Percentiles rank a stretch among this genome's conserved stretches.
Conservation (phyloP, 1,140 invertebrate genomes). For the Orius insidiosus region DNA sequence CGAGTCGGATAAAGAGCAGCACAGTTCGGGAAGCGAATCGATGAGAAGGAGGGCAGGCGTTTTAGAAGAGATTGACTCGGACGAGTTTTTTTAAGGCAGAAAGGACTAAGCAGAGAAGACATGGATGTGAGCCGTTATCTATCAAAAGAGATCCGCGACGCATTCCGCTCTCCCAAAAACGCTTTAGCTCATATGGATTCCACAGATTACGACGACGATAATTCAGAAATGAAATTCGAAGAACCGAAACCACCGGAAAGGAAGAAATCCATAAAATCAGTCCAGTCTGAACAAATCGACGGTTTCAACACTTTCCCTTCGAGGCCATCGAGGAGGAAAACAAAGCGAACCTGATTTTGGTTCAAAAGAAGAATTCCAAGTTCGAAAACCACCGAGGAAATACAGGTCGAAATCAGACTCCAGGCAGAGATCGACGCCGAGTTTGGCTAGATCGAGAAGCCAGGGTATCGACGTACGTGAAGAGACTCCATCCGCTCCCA, state of each 20-base stretch:
- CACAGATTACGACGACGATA: slow-evolving; percentile 23
- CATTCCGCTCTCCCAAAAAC: slow-evolving; percentile 45
- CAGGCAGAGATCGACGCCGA: slow-evolving; percentile 13
- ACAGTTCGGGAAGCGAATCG: slow-evolving; percentile 31
- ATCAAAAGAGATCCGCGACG: slow-evolving; percentile 57
- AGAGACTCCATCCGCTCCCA: slow-evolving; percentile 9
- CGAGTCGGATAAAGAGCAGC: slow-evolving; percentile 26
- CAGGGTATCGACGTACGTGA: slow-evolving; percentile 4
- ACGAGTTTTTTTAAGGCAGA: slow-evolving; percentile 68
- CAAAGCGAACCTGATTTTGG: slow-evolving; percentile 6
- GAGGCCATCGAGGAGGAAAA: slow-evolving; percentile 8
- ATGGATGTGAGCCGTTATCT: slow-evolving; percentile 57
- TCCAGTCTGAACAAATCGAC: background rate
- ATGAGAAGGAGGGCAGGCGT: slow-evolving; percentile 37
- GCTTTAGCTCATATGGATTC: slow-evolving; percentile 37
- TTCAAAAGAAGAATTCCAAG: slow-evolving; percentile 3
- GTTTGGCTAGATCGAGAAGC: slow-evolving; percentile 10
- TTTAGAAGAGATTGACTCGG: slow-evolving; percentile 67
- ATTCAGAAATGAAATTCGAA: slow-evolving; percentile 19
- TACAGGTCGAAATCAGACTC: slow-evolving; percentile 7
- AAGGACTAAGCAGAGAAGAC: slow-evolving; percentile 63
- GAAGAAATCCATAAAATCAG: slow-evolving; percentile 23
- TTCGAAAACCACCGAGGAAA: slow-evolving; percentile 16
- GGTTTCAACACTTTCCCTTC: slow-evolving; percentile 14
- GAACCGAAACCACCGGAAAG: slow-evolving; percentile 23